Evolutionary conservation across 2,113 vertebrate genomes (phyloP), one percentile per base, ranked within the genome.

Genomic region (Tupaia chinensis): DNA sequence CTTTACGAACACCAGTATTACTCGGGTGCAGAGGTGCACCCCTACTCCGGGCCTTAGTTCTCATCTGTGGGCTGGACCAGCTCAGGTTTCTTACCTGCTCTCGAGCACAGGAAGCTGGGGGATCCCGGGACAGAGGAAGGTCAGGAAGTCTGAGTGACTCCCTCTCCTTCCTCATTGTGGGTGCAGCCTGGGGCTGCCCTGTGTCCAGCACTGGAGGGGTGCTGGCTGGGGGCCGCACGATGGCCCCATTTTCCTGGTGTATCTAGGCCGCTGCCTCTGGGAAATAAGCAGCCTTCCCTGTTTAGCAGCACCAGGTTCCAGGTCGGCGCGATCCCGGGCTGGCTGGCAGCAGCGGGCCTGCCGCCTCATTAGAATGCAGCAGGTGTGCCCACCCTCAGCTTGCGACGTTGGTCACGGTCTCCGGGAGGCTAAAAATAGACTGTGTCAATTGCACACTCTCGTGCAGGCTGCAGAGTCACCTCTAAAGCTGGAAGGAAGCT

Each of bases 381-480:
- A 96, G 87, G 94, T 98, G 96, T 95, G 98, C 56, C 94, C 72
- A 84, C 56, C 61, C 92, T 93, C 58, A 23, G 70, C 98, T 98
- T 92, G 89, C 96, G 97, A 98, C 98, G 97, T 74, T 91, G 19
- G 87, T 96, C 98, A 97, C 93, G 87, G 97, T 97, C 32, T 79
- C 56, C 15, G 27, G 23, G 25, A 97, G 89, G 92, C 94, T 98
- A 98, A 98, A 98, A 98, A 98, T 97, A 98, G 96, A 96, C 69
- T 0, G 0, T 97, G 97, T 95, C 94, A 86, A 29, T 98, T 98
- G 97, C 20, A 97, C 93, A 74, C 87, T 93, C 97, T 87, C 27
- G 56, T 95, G 96, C 78, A 17, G 95, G 72, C 95, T 97, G 65
- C 92, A 97, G 66, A 98, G 76, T 97, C 91, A 98, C 66, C 89